Evolutionary conservation across 2,797 vertebrate species (phyloP), one percentile per base, ranked within the genome.

Genomic region (Octomys mimax): DNA sequence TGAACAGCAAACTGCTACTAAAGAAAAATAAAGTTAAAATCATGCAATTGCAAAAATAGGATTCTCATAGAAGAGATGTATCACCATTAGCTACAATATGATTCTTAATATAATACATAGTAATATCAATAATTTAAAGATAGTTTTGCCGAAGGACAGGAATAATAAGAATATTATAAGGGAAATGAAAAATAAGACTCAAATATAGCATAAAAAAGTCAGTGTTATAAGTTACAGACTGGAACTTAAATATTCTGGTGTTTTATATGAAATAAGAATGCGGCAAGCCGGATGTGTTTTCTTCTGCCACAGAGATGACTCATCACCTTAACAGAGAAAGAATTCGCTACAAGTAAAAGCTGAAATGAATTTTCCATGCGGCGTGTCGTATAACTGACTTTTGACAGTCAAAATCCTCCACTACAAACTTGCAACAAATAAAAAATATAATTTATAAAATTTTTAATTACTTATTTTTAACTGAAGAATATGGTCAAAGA

Each of bases 61-160:
- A 12, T 81, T 42, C n/a, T 64, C 92, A 10, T 66, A 87, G 46
- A 52, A 79, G 19, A 88, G 59, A 5, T 16, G 31, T 46, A 77
- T 80, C 59, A 54, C 2, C 73, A 6, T 36, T 68, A 28, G 2
- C 9, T 71, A 87, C 54, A 10, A 77, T 77, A 8, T 86, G 14
- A 81, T 88, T 93, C 83, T 87, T 82, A 52, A 91, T 77, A 52
- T 6, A 13, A 5, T 71, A 59, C 2, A 36, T 10, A 0, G 54
- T 91, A n/a, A 5, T 42, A 80, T 89, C 80, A 91, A 89, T 70
- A 86, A 89, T 80, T 59, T 80, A 33, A 87, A 92, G 4, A n/a
- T 81, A 19, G 12, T 71, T 89, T 82, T 91, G 36, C 89, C 2
- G 89, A 89, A 52, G 10, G 5, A 79, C 19, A 62, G 52, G 49